Percentiles rank a stretch among this genome's conserved stretches.
These are phyloP conservation scores for Creontiades dilutus DNA, from an alignment of 2,888 invertebrate genomes.

Conservation along the genomic window DNA sequence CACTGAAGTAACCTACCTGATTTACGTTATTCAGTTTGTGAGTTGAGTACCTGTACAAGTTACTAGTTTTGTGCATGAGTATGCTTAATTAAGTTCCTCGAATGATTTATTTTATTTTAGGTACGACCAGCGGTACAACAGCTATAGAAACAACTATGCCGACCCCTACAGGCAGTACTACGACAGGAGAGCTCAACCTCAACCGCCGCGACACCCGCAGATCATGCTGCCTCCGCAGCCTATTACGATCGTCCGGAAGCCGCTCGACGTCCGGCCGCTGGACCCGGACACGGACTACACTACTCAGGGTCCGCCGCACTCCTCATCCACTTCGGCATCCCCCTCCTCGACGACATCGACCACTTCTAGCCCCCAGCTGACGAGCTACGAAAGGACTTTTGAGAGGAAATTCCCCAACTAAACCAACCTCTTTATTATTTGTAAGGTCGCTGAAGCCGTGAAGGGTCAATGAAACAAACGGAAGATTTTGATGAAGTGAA, in stretches of 20 bases:
- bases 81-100: too few species aligned
- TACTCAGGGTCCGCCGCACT: constrained; percentile 72
- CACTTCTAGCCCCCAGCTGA: constrained; percentile 46
- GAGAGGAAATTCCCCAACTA: constrained; percentile 51
- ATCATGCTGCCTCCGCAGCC: constrained; percentile 68
- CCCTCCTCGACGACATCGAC: constrained; percentile 64
- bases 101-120: not conserved
- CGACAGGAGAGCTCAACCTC: not conserved
- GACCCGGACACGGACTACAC: constrained; percentile 68
- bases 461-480: not conserved
- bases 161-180: constrained; percentile 51
- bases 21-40: too few species aligned
- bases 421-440: not conserved
- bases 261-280: constrained; percentile 73
- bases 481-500: too few species aligned
- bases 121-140: constrained; percentile 57
- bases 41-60: too few species aligned
- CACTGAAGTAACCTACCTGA: too few species aligned
- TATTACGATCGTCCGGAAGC: constrained; percentile 68
- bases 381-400: constrained; percentile 72
- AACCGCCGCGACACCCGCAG: constrained; percentile 57
- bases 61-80: too few species aligned
- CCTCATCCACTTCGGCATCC: constrained; percentile 68
- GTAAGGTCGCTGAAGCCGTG: constrained; percentile 3
- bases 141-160: constrained; percentile 65